Conservation (phyloP, 2,113 vertebrate genomes). For the Syrmaticus mikado region DNA sequence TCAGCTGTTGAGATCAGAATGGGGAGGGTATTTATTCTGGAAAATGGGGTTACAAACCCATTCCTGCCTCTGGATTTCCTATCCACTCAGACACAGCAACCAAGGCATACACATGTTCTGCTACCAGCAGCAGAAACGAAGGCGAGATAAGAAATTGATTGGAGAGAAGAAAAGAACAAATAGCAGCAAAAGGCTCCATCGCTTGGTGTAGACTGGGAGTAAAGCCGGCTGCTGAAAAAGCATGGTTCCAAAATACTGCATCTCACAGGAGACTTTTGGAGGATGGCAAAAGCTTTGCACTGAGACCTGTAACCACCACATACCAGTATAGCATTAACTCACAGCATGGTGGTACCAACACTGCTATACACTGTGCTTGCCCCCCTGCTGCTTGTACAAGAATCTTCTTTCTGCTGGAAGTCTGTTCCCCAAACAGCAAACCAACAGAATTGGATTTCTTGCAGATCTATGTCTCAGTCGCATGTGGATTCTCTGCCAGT, state of each 20-base stretch:
- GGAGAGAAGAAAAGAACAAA: not conserved
- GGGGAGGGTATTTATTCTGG: not conserved
- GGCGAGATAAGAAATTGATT: not conserved
- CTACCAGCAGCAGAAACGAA: not conserved
- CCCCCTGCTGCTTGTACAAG: not conserved
- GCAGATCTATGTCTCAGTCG: not conserved
- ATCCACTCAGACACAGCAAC: not conserved
- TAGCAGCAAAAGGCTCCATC: not conserved
- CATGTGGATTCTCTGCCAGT: not conserved
- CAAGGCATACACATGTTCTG: not conserved
- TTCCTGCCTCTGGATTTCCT: not conserved
- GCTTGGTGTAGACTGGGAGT: not conserved
- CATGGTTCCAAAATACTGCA: not conserved
- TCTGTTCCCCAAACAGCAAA: not conserved
- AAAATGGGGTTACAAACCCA: not conserved
- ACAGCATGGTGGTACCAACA: not conserved
- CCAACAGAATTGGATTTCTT: not conserved
- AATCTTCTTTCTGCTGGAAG: not conserved
- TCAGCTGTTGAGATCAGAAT: not conserved
- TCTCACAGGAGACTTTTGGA: rapidly evolving
- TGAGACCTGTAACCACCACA: not conserved
- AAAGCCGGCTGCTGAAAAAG: not conserved
- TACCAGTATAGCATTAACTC: not conserved
- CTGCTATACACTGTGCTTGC: not conserved
- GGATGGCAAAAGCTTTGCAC: not conserved